Conservation (phyloP, 1,140 invertebrate genomes). For the Heliconius melpomene region DNA sequence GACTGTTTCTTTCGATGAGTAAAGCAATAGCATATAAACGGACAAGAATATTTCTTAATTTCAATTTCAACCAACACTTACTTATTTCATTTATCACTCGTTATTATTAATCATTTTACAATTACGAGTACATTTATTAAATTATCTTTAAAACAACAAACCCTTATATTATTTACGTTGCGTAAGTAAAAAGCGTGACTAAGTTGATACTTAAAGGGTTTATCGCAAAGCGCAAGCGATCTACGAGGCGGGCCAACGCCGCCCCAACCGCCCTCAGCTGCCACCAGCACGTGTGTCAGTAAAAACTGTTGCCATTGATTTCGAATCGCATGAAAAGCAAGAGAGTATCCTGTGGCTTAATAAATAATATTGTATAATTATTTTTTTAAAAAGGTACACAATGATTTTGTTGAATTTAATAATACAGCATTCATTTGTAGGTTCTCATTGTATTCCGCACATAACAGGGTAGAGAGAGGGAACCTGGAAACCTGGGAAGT, state of each 20-base stretch:
- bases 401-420: too few relatives aligned
- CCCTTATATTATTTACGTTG: constrained; percentile 38
- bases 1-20: neutral
- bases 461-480: too few relatives aligned
- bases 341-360: neutral
- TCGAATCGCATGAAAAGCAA: neutral
- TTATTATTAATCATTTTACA: neutral
- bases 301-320: constrained; percentile 28
- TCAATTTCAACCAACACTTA: neutral
- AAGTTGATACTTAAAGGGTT: constrained; percentile 47
- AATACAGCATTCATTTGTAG: too few relatives aligned
- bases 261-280: constrained; percentile 57
- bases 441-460: too few relatives aligned
- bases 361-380: neutral
- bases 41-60: neutral
- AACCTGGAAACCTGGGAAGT: too few relatives aligned
- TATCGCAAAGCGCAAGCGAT: constrained; percentile 41
- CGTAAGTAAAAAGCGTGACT: constrained; percentile 48
- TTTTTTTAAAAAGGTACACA: neutral
- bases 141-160: neutral
- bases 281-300: constrained; percentile 43
- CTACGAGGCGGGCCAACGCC: constrained; percentile 54
- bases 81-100: neutral
- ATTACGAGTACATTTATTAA: neutral
- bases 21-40: neutral